Evolutionary conservation across 1,140 invertebrate species (phyloP).

Genomic region (Drosophila repleta): DNA sequence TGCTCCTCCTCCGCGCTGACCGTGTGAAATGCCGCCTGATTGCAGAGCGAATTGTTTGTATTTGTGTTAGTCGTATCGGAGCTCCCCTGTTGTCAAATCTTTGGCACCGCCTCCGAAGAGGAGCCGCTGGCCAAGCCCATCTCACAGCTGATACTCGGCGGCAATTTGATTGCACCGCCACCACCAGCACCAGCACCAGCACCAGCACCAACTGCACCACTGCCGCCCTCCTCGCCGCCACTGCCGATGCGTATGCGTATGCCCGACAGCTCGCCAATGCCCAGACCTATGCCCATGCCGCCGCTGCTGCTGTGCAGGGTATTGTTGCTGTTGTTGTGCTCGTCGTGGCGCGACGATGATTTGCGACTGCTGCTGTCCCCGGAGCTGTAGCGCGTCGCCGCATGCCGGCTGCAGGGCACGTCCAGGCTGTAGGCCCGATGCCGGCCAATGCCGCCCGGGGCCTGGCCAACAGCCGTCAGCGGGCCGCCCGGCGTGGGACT

Average conservation of each 20-base stretch:
- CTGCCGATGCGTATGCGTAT: slow-evolving; percentile 57
- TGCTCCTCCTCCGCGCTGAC: not conserved
- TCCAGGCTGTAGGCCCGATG: slow-evolving; percentile 81
- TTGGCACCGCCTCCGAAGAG: slow-evolving; percentile 64
- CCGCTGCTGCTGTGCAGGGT: slow-evolving; percentile 72
- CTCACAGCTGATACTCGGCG: slow-evolving; percentile 63
- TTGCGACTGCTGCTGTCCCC: slow-evolving; percentile 76
- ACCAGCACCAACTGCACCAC: slow-evolving; percentile 11
- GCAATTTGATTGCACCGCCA: slow-evolving; percentile 12
- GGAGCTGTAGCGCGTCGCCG: slow-evolving; percentile 56
- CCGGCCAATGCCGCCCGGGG: slow-evolving; percentile 32
- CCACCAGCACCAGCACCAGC: slow-evolving; percentile 15
- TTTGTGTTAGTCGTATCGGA: slow-evolving; percentile 51
- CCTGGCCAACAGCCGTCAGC: not conserved
- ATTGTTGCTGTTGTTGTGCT: slow-evolving; percentile 70
- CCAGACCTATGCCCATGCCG: slow-evolving; percentile 40
- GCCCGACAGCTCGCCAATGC: slow-evolving; percentile 51
- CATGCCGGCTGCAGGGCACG: slow-evolving; percentile 64
- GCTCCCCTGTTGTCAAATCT: slow-evolving; percentile 83
- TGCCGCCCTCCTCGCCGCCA: slow-evolving; percentile 11
- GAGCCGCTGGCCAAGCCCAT: slow-evolving; percentile 68
- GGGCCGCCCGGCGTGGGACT: slow-evolving; percentile 38
- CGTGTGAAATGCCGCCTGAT: slow-evolving; percentile 54
- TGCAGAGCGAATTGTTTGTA: slow-evolving; percentile 66
- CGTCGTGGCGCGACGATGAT: slow-evolving; percentile 68